Percentiles rank a stretch among this genome's conserved stretches.
These are phyloP conservation scores for Endotricha flammealis DNA, from an alignment of 2,888 invertebrate species.

Conservation along the genomic window DNA sequence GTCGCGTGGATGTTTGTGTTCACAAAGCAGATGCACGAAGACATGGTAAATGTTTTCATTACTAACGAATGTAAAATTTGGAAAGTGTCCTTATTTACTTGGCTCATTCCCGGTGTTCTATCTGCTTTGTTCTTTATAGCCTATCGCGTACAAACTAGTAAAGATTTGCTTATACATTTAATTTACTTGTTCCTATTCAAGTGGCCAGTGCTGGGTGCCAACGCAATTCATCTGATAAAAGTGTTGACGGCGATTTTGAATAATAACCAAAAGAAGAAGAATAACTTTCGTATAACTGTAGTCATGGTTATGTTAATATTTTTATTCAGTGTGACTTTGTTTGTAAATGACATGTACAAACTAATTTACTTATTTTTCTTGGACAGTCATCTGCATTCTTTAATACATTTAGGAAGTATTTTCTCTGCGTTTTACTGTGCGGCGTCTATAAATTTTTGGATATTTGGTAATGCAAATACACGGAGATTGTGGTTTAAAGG, in stretches of 20 bases:
- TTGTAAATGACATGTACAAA: conserved; percentile 44
- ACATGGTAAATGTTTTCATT: conserved; percentile 53
- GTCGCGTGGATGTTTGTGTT: conserved; percentile 62
- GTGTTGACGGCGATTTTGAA: conserved; percentile 38
- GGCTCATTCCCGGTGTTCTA: conserved; percentile 39
- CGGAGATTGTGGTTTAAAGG: conserved; percentile 44
- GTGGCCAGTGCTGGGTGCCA: conserved; percentile 53
- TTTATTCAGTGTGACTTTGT: conserved; percentile 55
- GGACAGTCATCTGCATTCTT: conserved; percentile 15
- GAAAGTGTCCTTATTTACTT: conserved; percentile 41
- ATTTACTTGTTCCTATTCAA: conserved; percentile 43
- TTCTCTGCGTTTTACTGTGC: conserved; percentile 52
- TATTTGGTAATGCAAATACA: conserved; percentile 57
- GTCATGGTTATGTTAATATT: conserved; percentile 54
- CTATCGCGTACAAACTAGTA: conserved; percentile 18
- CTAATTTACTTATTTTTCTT: conserved; percentile 30
- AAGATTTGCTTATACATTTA: conserved; percentile 23
- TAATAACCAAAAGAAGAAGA: conserved; percentile 34
- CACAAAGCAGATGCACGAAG: conserved; percentile 53
- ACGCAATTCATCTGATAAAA: conserved; percentile 44
- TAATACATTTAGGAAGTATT: conserved; percentile 30
- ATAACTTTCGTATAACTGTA: conserved; percentile 41
- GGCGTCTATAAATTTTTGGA: conserved; percentile 56
- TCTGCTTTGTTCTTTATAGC: conserved; percentile 23
- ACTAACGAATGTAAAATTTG: conserved; percentile 29